Conservation (phyloP, 2,797 vertebrate species). For the Tokudaia tokunoshimensis region DNA sequence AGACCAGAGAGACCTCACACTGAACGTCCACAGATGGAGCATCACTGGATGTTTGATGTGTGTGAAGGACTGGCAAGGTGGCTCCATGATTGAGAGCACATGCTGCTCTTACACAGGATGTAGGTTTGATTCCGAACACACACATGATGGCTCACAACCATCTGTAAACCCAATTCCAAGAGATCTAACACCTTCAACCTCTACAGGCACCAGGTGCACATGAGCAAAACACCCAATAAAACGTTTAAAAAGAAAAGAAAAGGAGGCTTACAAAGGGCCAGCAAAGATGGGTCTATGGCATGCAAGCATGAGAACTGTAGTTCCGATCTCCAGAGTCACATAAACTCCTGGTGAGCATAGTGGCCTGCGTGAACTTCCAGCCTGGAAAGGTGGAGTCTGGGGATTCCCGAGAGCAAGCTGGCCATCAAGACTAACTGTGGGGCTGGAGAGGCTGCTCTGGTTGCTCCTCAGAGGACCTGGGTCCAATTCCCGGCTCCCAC, state of each 20-base stretch:
- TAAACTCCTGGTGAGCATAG: no score
- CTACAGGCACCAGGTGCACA: background rate
- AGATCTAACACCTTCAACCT: background rate
- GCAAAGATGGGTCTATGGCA: background rate
- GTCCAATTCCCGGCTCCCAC: background rate
- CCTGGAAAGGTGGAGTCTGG: background rate
- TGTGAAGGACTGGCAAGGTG: background rate
- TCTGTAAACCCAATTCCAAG: background rate
- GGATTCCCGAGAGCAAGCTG: background rate
- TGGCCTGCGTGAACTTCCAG: background rate
- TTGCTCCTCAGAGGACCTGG: background rate
- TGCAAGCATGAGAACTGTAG: background rate
- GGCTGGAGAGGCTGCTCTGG: no score
- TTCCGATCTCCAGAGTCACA: background rate
- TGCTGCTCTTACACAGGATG: background rate
- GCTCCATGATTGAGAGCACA: background rate
- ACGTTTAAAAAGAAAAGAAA: background rate
- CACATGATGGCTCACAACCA: background rate
- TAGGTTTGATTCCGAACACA: background rate
- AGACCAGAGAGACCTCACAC: background rate
- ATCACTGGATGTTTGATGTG: background rate
- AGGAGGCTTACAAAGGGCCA: background rate
- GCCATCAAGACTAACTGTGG: background rate
- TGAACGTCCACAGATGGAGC: rapidly evolving
- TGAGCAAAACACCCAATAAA: background rate